Percentiles rank a stretch among this genome's conserved stretches.
These are phyloP conservation scores for Drosophila novamexicana DNA, from an alignment of 1,140 invertebrate species.

Conservation along the genomic window DNA sequence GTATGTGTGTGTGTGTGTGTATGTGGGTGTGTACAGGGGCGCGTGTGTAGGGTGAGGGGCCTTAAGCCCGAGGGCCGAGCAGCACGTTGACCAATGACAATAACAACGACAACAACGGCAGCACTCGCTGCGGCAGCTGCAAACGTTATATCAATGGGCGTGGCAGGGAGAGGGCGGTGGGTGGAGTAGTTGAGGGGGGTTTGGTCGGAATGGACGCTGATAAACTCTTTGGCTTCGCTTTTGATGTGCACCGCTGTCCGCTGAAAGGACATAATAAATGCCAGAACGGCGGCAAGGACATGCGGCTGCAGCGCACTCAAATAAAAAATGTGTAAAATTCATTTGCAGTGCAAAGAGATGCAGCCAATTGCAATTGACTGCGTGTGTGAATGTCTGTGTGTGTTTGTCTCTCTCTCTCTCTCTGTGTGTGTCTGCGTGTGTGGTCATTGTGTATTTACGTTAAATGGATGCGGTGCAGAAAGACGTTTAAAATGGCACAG, in stretches of 20 bases:
- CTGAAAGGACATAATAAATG: slow-evolving; percentile 81
- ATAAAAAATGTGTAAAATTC: slow-evolving; percentile 59
- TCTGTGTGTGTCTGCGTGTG: not conserved
- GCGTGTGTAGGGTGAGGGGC: not conserved
- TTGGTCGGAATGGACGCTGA: slow-evolving; percentile 47
- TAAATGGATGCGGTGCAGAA: slow-evolving; percentile 60
- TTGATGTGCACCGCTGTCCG: slow-evolving; percentile 55
- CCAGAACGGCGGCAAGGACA: slow-evolving; percentile 29
- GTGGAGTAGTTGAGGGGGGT: not conserved
- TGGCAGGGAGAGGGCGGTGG: not conserved
- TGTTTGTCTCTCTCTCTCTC: too few relatives aligned
- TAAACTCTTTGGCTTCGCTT: slow-evolving; percentile 74
- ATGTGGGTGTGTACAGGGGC: not conserved
- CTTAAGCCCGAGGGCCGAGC: slow-evolving; percentile 41
- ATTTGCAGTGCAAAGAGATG: slow-evolving; percentile 46
- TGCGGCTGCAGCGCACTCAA: slow-evolving; percentile 32
- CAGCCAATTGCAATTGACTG: slow-evolving; percentile 59
- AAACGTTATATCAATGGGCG: slow-evolving; percentile 51
- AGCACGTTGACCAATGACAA: slow-evolving; percentile 31
- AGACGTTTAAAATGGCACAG: slow-evolving; percentile 31
- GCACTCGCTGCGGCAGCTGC: slow-evolving; percentile 34
- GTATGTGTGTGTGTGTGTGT: not conserved
- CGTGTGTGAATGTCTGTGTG: not conserved
- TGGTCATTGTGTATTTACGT: slow-evolving; percentile 72
- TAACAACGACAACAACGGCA: slow-evolving; percentile 35